Conservation (phyloP, 2,888 invertebrate species). For the Pecten maximus region DNA sequence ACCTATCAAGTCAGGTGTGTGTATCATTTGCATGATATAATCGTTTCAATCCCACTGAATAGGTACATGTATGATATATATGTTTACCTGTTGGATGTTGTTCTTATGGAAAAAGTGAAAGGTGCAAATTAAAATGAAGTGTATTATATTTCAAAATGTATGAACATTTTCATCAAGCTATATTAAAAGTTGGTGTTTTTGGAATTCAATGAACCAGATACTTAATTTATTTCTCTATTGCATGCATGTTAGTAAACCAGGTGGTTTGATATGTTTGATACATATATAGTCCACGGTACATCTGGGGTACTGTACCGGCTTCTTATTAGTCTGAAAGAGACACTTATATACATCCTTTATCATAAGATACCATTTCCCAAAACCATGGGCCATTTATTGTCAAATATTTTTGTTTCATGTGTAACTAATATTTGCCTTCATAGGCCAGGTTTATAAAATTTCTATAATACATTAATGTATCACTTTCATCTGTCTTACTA, state of each 20-base stretch:
- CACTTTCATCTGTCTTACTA: not conserved
- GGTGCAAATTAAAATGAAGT: not conserved
- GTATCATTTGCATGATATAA: not conserved
- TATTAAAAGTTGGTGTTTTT: not conserved
- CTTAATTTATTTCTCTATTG: not conserved
- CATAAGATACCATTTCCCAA: not conserved
- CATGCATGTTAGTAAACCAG: not conserved
- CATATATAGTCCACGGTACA: not conserved
- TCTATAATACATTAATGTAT: not conserved
- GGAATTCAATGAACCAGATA: not conserved
- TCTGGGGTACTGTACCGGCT: not conserved
- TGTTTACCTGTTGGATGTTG: not conserved
- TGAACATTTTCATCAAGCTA: not conserved
- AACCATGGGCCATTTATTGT: not conserved
- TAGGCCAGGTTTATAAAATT: not conserved
- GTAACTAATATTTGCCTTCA: not conserved
- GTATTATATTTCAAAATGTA: not conserved
- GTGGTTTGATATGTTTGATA: not conserved
- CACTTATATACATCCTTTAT: too few species aligned
- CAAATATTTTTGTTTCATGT: not conserved
- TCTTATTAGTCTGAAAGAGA: not conserved
- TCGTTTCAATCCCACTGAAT: not conserved
- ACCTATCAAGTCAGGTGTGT: not conserved
- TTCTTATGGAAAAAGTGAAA: not conserved
- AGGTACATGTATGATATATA: not conserved